Evolutionary conservation across 2,888 invertebrate species (phyloP).

Genomic region (Rhodophaea formosa): DNA sequence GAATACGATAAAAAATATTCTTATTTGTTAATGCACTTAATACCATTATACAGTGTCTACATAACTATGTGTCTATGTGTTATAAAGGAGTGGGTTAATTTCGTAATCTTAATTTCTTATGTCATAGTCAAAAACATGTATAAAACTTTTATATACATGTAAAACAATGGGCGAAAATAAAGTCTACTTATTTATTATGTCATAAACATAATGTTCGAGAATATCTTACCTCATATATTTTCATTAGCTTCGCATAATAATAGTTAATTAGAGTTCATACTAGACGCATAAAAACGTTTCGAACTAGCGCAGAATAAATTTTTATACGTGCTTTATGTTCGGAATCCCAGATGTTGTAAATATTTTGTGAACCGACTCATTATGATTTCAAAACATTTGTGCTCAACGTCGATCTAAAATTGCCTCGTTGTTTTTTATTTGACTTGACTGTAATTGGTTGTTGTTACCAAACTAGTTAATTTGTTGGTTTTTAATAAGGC

Average conservation of each 20-base stretch:
- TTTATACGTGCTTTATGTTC: neutral
- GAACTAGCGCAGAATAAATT: neutral
- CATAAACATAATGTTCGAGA: neutral
- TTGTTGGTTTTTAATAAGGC: too few relatives aligned
- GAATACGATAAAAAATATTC: too few relatives aligned
- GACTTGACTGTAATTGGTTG: neutral
- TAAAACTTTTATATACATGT: too few relatives aligned
- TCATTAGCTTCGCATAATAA: neutral
- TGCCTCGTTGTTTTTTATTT: neutral
- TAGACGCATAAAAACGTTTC: neutral
- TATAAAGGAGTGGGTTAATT: too few relatives aligned
- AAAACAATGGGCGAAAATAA: too few relatives aligned
- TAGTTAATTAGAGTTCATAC: neutral
- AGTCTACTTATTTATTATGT: too few relatives aligned
- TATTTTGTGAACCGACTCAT: slow-evolving; percentile 17
- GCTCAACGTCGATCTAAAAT: neutral
- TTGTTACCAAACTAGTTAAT: too few relatives aligned
- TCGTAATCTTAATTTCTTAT: too few relatives aligned
- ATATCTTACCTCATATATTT: neutral
- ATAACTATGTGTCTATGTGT: too few relatives aligned
- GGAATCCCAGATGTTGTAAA: neutral
- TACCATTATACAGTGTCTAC: too few relatives aligned
- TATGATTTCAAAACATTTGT: slow-evolving; percentile 19
- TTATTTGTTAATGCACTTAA: too few relatives aligned
- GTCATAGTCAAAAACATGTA: too few relatives aligned